A percentile compares a stretch with the other conserved stretches of the same genome.
phyloP scores from a whole-genome alignment of 2,113 vertebrate species.

The Scolopax mira region DNA sequence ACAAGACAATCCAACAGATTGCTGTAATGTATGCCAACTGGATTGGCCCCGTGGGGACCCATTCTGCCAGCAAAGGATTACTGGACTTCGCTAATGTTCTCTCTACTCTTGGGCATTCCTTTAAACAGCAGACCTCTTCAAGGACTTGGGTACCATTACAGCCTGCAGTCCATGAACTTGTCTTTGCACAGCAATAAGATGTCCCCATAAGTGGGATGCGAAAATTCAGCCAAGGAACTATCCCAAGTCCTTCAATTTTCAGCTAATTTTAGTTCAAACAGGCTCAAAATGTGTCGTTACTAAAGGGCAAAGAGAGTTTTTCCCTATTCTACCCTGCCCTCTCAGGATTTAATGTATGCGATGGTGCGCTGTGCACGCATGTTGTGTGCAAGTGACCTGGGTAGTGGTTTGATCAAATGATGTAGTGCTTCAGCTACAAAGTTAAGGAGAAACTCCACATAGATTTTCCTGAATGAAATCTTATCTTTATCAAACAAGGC shows the following conservation, averaged over 20 bases:
- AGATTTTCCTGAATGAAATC: not conserved
- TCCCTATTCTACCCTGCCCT: not conserved
- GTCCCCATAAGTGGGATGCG: not conserved
- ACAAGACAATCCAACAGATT: rapidly evolving
- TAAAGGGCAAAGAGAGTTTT: not conserved
- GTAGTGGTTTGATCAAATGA: not conserved
- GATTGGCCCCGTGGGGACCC: not conserved
- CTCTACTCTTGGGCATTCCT: not conserved
- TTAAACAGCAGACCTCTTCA: not conserved
- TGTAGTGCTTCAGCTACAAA: not conserved
- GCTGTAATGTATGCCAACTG: not conserved
- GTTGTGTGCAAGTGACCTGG: not conserved
- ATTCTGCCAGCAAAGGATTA: not conserved
- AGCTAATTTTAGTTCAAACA: not conserved
- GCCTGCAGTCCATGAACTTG: not conserved
- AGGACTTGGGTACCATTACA: not conserved
- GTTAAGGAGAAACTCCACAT: not conserved
- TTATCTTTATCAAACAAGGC: not conserved
- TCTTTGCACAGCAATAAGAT: not conserved
- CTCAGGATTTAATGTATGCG: not conserved
- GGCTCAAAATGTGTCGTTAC: not conserved
- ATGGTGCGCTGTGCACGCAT: rapidly evolving
- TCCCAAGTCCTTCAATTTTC: not conserved
- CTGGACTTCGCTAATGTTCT: not conserved
- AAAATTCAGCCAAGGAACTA: not conserved